Conservation (phyloP, 2,888 invertebrate species). For the Drosophila barbarae region DNA sequence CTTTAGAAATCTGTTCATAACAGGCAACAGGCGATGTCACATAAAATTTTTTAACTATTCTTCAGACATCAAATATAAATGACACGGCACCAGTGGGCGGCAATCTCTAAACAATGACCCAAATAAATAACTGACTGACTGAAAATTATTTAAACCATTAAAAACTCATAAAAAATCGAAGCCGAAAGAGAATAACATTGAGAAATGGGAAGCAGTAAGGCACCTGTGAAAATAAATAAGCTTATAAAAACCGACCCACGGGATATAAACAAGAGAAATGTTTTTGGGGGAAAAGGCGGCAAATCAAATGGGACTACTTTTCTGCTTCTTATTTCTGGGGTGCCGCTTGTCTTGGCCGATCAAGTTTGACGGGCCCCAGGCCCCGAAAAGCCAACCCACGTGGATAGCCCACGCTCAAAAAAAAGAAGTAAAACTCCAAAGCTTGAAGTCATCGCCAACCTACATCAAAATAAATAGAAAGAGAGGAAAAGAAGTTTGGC, state of each 20-base stretch:
- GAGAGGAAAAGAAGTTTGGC: slow-evolving; percentile 29
- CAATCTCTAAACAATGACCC: slow-evolving; percentile 21
- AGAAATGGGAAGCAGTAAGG: slow-evolving; percentile 29
- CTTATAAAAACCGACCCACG: slow-evolving; percentile 60
- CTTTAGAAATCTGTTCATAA: not conserved
- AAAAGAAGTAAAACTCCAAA: slow-evolving; percentile 18
- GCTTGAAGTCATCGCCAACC: slow-evolving; percentile 33
- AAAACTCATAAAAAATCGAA: slow-evolving; percentile 36
- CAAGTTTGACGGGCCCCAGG: slow-evolving; percentile 39
- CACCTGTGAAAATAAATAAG: slow-evolving; percentile 68
- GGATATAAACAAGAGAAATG: slow-evolving; percentile 34
- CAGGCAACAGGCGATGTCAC: not conserved
- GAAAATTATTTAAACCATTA: slow-evolving; percentile 47
- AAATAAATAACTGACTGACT: slow-evolving; percentile 18
- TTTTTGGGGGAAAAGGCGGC: slow-evolving; percentile 13
- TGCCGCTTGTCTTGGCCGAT: slow-evolving; percentile 26
- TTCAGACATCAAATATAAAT: slow-evolving; percentile 9
- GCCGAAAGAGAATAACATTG: not conserved
- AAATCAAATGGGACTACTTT: slow-evolving; percentile 35
- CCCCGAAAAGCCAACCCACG: slow-evolving; percentile 37
- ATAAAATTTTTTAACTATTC: not conserved
- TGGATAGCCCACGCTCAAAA: slow-evolving; percentile 28
- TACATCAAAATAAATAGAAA: slow-evolving; percentile 18
- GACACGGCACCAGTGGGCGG: slow-evolving; percentile 18
- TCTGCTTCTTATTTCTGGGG: slow-evolving; percentile 16